phyloP scores from a whole-genome alignment of 2,797 vertebrate species.

The Carcharodon carcharias region DNA sequence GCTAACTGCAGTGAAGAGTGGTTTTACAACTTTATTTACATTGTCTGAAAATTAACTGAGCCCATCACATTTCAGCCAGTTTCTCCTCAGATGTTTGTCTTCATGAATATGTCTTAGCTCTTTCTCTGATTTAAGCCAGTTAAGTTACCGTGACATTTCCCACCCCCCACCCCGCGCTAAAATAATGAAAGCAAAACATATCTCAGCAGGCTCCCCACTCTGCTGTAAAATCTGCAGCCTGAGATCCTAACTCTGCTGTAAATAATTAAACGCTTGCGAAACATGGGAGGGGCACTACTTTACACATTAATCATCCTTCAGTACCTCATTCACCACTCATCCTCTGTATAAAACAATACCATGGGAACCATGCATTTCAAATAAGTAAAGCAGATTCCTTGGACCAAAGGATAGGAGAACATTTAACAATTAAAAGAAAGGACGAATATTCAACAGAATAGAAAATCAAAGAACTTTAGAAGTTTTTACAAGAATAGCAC shows the following conservation, averaged over 20 bases:
- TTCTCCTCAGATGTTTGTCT: neutral
- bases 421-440: neutral
- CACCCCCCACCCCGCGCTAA: neutral
- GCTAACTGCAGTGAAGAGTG: neutral
- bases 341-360: neutral
- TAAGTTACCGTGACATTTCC: neutral
- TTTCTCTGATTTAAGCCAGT: neutral
- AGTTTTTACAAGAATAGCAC: neutral
- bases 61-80: neutral
- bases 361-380: neutral
- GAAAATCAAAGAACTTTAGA: neutral
- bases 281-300: neutral
- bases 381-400: neutral
- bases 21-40: neutral
- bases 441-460: neutral
- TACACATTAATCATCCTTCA: neutral
- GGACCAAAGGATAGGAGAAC: neutral
- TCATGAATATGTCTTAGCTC: neutral
- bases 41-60: neutral
- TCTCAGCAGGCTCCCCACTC: neutral
- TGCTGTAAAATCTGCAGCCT: neutral
- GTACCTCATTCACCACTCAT: neutral
- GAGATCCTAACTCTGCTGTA: neutral
- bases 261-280: neutral
- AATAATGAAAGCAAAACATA: neutral